A percentile compares a stretch with the other conserved stretches of the same genome.
These are phyloP conservation scores for Choloepus didactylus DNA, from an alignment of 2,797 vertebrate species.

Conservation along the genomic window DNA sequence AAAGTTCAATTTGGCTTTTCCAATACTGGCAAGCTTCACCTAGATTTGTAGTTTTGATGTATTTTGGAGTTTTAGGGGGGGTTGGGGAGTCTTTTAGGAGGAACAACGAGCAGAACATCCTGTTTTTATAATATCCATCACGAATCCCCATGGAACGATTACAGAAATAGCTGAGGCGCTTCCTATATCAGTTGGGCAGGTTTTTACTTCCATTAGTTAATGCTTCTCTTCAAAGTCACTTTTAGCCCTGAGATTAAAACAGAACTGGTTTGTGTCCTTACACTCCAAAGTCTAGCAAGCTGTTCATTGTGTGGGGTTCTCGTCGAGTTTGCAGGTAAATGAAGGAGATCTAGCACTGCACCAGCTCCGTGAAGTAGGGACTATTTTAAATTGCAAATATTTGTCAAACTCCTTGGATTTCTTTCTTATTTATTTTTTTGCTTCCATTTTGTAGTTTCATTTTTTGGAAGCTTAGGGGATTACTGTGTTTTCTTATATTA, in stretches of 20 bases:
- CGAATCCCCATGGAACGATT: conserved; percentile 70
- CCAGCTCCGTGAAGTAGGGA: background rate
- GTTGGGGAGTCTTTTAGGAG: conserved; percentile 63
- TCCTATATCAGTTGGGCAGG: conserved; percentile 68
- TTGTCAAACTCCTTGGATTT: background rate
- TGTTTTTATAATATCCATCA: conserved; percentile 75
- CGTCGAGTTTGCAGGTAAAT: background rate
- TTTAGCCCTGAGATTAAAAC: conserved; percentile 63
- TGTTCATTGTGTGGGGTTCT: conserved; percentile 74
- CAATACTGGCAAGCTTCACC: background rate
- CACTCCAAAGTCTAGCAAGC: conserved; percentile 49
- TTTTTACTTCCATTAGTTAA: conserved; percentile 68
- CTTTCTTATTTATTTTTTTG: background rate
- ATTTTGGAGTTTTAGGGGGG: conserved; percentile 23
- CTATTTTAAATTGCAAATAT: conserved; percentile 38
- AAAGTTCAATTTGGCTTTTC: conserved; percentile 65
- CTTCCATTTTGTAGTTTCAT: background rate
- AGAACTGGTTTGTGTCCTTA: conserved; percentile 23
- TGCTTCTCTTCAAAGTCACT: conserved; percentile 57
- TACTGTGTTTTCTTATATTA: background rate
- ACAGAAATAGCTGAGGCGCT: conserved; percentile 72
- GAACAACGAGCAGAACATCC: conserved; percentile 75
- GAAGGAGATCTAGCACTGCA: conserved; percentile 35
- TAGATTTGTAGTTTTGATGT: conserved; percentile 50
- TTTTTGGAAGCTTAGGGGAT: background rate